Percentiles rank a stretch among this genome's conserved stretches.
These are phyloP conservation scores for Hydractinia echinata DNA, from an alignment of 30 jellyfish, hydroid and myxozoan species.

Conservation along the genomic window DNA sequence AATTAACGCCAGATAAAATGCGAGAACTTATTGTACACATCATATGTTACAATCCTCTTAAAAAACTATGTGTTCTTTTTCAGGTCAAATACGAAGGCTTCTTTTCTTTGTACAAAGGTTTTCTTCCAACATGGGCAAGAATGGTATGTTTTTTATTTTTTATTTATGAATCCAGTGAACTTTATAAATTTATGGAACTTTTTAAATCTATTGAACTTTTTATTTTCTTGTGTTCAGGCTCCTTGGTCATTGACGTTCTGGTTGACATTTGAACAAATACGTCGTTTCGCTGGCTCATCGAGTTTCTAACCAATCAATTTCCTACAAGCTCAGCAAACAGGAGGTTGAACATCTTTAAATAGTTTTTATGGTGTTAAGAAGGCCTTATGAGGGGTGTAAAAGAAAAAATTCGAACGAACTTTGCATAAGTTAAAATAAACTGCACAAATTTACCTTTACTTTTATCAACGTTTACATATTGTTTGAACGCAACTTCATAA, in stretches of 20 bases:
- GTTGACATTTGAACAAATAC: conserved; percentile 90
- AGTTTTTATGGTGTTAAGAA: too few species aligned
- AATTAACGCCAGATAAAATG: too few species aligned
- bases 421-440: too few species aligned
- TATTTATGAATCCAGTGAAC: not conserved
- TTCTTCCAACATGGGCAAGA: conserved; percentile 95
- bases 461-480: too few species aligned
- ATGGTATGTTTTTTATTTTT: conserved; percentile 40
- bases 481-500: too few species aligned
- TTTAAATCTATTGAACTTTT: not conserved
- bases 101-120: conserved; percentile 88
- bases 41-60: not conserved
- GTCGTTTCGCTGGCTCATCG: conserved; percentile 75
- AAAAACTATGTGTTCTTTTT: not conserved
- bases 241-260: conserved; percentile 97
- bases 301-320: conserved; percentile 48
- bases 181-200: not conserved
- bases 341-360: too few species aligned
- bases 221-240: not conserved
- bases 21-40: not conserved
- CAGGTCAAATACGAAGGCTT: conserved; percentile 91
- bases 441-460: too few species aligned
- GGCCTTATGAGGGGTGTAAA: too few species aligned
- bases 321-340: too few species aligned
- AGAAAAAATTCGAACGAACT: too few species aligned